Conservation (phyloP, 2,113 vertebrate genomes). For the Austrofundulus limnaeus region DNA sequence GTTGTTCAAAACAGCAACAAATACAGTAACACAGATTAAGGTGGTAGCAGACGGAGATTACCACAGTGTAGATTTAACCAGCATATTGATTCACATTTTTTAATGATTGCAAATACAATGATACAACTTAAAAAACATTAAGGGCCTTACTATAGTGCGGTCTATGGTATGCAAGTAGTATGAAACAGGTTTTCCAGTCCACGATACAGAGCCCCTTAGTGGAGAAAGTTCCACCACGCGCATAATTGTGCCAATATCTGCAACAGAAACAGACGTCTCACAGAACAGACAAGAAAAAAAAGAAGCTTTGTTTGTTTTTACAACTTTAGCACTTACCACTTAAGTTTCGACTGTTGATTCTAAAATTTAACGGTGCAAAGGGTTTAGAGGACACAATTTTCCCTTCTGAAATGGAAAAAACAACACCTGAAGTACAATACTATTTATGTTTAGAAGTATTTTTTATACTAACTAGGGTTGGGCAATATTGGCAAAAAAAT, state of each 20-base stretch:
- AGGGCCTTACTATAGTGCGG: slow-evolving; percentile 96
- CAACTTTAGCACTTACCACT: slow-evolving; percentile 83
- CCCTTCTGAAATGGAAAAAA: slow-evolving; percentile 82
- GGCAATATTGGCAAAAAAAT: too few relatives aligned
- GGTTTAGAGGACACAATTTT: slow-evolving; percentile 99
- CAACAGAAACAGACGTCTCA: slow-evolving; percentile 19
- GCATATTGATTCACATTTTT: not conserved
- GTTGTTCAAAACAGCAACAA: too few relatives aligned
- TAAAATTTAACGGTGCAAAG: slow-evolving; percentile 98
- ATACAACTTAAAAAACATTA: slow-evolving; percentile 15
- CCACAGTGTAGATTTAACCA: not conserved
- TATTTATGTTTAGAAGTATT: not conserved
- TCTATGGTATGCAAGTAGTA: slow-evolving; percentile 99
- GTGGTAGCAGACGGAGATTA: slow-evolving; percentile 2
- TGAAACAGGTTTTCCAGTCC: slow-evolving; percentile 98
- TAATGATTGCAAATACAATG: not conserved
- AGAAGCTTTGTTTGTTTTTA: not conserved
- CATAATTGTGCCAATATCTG: slow-evolving; percentile 99
- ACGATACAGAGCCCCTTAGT: slow-evolving; percentile 95
- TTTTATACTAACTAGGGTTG: not conserved
- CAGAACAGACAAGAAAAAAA: not conserved
- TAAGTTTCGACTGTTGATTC: slow-evolving; percentile 99
- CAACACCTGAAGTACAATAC: not conserved
- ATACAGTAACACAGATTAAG: not conserved
- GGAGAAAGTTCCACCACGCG: slow-evolving; percentile 97